A percentile compares a stretch with the other conserved stretches of the same genome.
These are phyloP conservation scores for Pachypsylla venusta DNA, from an alignment of 1,140 invertebrate species.

Conservation along the genomic window DNA sequence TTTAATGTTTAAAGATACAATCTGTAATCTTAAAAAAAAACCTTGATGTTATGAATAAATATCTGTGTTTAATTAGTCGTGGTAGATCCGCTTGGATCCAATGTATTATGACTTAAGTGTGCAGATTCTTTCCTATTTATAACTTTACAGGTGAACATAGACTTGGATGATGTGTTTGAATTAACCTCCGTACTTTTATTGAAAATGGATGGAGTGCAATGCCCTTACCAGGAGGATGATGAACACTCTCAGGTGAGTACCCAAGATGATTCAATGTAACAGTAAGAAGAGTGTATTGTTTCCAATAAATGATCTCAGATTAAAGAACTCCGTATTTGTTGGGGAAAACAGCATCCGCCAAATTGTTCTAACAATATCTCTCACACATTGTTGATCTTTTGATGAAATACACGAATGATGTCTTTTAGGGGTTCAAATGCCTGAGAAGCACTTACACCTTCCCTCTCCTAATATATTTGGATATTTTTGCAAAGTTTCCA, in stretches of 20 bases:
- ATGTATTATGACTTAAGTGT: neutral
- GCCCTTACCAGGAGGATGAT: conserved; percentile 19
- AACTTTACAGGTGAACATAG: conserved; percentile 17
- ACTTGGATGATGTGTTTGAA: conserved; percentile 17
- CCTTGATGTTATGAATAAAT: neutral
- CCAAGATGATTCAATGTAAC: no score
- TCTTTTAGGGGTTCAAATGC: neutral
- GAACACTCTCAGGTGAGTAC: conserved; percentile 20
- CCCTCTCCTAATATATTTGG: neutral
- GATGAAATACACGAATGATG: neutral
- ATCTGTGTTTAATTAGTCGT: neutral
- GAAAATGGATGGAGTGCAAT: conserved; percentile 19
- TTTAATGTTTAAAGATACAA: no score
- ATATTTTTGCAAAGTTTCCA: neutral
- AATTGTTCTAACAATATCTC: neutral
- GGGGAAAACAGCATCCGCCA: neutral
- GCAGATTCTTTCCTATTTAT: conserved; percentile 1
- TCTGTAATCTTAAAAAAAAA: no score
- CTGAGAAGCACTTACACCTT: neutral
- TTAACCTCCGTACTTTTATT: conserved; percentile 16
- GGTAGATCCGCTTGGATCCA: neutral
- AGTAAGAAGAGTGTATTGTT: no score
- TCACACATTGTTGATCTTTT: neutral
- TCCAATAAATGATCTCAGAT: no score
- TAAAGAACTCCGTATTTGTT: neutral